Percentiles rank a stretch among this genome's conserved stretches.
These are phyloP conservation scores for Paradoxurus hermaphroditus DNA, from an alignment of 2,113 vertebrate species.

Conservation along the genomic window DNA sequence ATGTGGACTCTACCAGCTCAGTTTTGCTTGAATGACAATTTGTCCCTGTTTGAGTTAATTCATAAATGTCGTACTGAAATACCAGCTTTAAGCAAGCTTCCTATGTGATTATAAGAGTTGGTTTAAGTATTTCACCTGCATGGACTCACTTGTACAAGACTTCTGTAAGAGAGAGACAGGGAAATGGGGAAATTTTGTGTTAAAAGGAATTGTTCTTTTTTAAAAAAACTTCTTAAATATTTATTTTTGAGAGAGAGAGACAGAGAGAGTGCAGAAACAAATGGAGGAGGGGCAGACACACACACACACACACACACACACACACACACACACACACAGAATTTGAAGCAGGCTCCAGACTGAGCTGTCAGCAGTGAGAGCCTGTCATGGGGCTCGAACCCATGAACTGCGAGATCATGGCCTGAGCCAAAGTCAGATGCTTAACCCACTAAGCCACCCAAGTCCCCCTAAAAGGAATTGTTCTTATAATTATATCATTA, in stretches of 20 bases:
- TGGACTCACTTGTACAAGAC: conserved; percentile 35
- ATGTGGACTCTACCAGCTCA: neutral
- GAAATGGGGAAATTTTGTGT: neutral
- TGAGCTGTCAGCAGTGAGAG: too few species aligned
- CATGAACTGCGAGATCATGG: too few species aligned
- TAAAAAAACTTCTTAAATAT: too few species aligned
- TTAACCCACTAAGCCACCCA: too few species aligned
- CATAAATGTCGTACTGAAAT: neutral
- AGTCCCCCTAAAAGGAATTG: neutral
- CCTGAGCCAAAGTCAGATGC: too few species aligned
- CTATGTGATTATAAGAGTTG: neutral
- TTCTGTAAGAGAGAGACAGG: neutral
- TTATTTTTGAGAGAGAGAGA: too few species aligned
- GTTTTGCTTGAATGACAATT: neutral
- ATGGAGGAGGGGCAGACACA: too few species aligned
- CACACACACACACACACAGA: too few species aligned
- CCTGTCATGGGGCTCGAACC: too few species aligned
- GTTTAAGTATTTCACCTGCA: neutral
- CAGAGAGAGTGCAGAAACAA: too few species aligned
- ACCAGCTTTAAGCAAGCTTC: conserved; percentile 12
- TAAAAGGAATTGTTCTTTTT: neutral
- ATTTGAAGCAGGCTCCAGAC: too few species aligned
- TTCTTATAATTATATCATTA: conserved; percentile 62
- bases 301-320: too few species aligned
- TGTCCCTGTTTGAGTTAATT: neutral